These are phyloP conservation scores for Cyanistes caeruleus DNA, from an alignment of 2,113 vertebrate species.

Conservation along the genomic window DNA sequence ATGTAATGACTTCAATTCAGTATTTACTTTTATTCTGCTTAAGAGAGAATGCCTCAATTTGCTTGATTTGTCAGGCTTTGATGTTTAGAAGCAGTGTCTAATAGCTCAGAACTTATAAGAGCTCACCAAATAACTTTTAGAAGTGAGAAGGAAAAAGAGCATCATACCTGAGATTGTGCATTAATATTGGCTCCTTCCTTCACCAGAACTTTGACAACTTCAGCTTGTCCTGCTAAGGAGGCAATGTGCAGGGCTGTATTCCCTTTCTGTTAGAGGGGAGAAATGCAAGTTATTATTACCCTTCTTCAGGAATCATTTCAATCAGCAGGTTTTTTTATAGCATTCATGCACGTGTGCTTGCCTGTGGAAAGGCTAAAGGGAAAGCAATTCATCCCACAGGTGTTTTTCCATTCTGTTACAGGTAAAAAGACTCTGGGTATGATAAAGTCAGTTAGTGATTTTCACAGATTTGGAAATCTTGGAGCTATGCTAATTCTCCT, in stretches of 20 bases:
- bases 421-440: background rate
- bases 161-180: constrained; percentile 90
- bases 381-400: background rate
- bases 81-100: background rate
- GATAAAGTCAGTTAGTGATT: background rate
- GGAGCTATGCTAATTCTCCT: background rate
- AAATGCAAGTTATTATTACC: background rate
- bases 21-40: background rate
- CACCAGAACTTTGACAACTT: constrained; percentile 91
- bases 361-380: background rate
- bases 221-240: constrained; percentile 92
- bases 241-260: constrained; percentile 98
- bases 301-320: background rate
- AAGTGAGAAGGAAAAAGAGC: background rate
- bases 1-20: background rate
- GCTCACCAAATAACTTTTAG: background rate
- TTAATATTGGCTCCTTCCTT: constrained; percentile 96
- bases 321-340: background rate
- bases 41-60: background rate
- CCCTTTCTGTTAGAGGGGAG: constrained; percentile 84
- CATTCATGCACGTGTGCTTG: background rate
- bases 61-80: background rate
- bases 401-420: background rate
- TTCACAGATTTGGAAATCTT: background rate
- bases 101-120: background rate